Conservation (phyloP, 2,888 invertebrate species). For the Sturmia bella region DNA sequence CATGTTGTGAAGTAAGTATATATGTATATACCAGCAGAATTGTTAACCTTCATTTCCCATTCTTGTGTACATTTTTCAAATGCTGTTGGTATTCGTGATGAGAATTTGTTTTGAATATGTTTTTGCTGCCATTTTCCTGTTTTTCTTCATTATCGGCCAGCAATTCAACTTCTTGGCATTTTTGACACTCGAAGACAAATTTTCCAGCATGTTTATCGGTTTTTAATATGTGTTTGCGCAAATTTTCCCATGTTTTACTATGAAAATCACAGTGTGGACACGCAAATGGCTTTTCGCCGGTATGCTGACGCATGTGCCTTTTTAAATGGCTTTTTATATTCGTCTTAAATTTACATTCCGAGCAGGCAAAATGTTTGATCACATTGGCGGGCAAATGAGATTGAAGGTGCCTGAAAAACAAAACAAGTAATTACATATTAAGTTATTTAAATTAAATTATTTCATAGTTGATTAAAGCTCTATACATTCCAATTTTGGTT, state of each 20-base stretch:
- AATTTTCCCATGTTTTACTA: constrained; percentile 91
- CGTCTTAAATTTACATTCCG: constrained; percentile 87
- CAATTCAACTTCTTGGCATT: constrained; percentile 82
- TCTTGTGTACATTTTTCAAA: constrained; percentile 68
- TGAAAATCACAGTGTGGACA: constrained; percentile 92
- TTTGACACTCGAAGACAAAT: constrained; percentile 89
- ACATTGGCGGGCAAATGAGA: constrained; percentile 64
- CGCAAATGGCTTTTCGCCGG: constrained; percentile 90
- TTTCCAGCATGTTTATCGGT: constrained; percentile 90
- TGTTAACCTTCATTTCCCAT: neutral
- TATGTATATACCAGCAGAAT: neutral
- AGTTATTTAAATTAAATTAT: no score
- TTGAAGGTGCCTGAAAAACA: constrained; percentile 76
- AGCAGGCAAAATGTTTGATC: constrained; percentile 84
- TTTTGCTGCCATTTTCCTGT: neutral
- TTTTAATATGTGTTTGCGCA: constrained; percentile 92
- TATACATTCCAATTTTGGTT: no score
- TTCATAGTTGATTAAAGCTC: no score
- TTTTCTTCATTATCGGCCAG: neutral
- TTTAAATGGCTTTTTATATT: constrained; percentile 87
- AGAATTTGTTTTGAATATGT: constrained; percentile 77
- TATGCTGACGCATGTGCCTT: constrained; percentile 90
- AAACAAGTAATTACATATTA: no score
- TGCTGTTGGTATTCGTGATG: constrained; percentile 77
- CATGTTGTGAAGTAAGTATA: no score